phyloP scores from a whole-genome alignment of 2,113 vertebrate genomes.

The Climacteris rufus region DNA sequence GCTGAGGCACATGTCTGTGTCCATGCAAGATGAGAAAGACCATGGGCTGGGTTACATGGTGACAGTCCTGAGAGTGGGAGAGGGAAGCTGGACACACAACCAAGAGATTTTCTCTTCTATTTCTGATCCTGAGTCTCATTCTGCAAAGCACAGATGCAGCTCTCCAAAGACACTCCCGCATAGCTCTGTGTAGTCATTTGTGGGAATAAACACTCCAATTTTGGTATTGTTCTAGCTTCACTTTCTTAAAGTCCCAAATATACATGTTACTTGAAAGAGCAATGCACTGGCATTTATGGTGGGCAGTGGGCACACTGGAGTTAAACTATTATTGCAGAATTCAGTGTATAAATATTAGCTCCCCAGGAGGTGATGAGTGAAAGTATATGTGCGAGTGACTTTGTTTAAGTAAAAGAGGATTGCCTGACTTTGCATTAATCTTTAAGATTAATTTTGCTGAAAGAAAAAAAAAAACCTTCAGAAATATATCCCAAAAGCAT shows the following conservation, averaged over 20 bases:
- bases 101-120: not conserved
- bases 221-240: not conserved
- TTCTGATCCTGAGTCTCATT: not conserved
- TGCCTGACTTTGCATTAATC: not conserved
- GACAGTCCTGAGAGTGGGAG: not conserved
- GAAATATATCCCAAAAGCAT: not conserved
- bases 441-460: not conserved
- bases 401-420: not conserved
- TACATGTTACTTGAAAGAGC: not conserved
- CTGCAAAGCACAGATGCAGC: not conserved
- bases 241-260: not conserved
- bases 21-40: not conserved
- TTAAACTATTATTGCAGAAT: not conserved
- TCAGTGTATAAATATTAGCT: not conserved
- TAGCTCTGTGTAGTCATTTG: not conserved
- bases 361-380: not conserved
- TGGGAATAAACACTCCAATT: not conserved
- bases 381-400: not conserved
- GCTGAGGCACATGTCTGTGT: not conserved
- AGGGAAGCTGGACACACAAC: not conserved
- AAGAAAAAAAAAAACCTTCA: not conserved
- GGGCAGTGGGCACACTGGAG: not conserved
- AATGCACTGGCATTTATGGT: not conserved
- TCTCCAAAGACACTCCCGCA: not conserved
- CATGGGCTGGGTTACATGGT: accelerated